Evolutionary conservation across 2,888 invertebrate genomes (phyloP).

Genomic region (Caenorhabditis sp.): DNA sequence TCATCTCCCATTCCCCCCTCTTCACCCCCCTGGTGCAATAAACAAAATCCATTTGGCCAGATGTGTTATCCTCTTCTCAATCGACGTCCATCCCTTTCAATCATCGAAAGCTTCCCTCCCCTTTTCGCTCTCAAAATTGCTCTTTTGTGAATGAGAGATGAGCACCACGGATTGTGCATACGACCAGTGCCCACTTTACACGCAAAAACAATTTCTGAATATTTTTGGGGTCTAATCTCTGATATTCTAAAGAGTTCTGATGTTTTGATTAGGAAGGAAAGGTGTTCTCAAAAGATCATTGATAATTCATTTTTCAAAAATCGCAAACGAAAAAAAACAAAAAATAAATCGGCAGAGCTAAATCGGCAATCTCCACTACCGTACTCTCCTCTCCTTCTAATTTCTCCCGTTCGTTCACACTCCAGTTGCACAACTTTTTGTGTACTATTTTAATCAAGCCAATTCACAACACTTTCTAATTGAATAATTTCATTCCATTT

Average conservation of each 20-base stretch:
- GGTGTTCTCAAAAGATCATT: conserved; percentile 1
- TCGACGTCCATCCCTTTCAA: conserved; percentile 36
- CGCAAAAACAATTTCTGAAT: conserved; percentile 26
- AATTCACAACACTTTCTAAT: conserved; percentile 23
- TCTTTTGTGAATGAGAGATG: conserved; percentile 39
- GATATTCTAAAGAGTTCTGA: not conserved
- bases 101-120: conserved; percentile 13
- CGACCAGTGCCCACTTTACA: conserved; percentile 23
- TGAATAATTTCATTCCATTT: conserved; percentile 28
- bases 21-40: conserved; percentile 28
- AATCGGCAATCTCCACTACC: not conserved
- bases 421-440: not conserved
- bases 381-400: too few species aligned
- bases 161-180: conserved; percentile 30
- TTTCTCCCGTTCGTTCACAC: too few species aligned
- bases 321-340: not conserved
- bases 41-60: conserved; percentile 50
- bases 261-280: conserved; percentile 6
- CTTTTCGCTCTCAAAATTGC: conserved; percentile 24
- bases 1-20: not conserved
- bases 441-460: conserved; percentile 1
- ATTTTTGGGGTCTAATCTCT: not conserved
- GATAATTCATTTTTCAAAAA: not conserved
- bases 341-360: not conserved
- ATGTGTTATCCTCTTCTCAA: conserved; percentile 42